Percentiles rank a stretch among this genome's conserved stretches.
phyloP scores from a whole-genome alignment of 2,888 invertebrate genomes.

The Pristionchus fissidentatus region DNA sequence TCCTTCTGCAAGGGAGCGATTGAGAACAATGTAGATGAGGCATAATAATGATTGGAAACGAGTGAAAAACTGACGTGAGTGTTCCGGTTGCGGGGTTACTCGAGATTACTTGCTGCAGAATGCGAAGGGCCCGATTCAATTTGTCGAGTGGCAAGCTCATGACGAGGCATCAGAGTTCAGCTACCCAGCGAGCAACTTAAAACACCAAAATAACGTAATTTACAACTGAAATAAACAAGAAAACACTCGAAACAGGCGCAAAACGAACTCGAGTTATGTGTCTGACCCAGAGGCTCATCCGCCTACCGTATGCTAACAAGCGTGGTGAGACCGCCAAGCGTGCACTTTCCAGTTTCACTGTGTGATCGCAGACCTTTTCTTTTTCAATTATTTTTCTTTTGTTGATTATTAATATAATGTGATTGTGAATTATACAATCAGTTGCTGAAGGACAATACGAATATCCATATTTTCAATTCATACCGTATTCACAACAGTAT shows the following conservation, averaged over 20 bases:
- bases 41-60: background rate
- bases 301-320: background rate
- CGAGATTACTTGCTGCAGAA: conserved; percentile 15
- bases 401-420: background rate
- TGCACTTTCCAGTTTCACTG: too few relatives aligned
- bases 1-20: conserved; percentile 44
- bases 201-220: background rate
- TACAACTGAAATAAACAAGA: background rate
- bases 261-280: background rate
- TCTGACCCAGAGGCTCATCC: background rate
- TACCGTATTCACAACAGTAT: too few relatives aligned
- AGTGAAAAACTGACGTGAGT: conserved; percentile 29
- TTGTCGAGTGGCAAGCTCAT: conserved; percentile 42
- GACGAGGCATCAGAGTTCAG: background rate
- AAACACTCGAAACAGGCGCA: background rate
- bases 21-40: too few relatives aligned
- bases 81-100: background rate
- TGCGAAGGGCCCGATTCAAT: conserved; percentile 12
- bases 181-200: conserved; percentile 10
- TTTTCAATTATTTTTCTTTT: background rate
- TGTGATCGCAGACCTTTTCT: too few relatives aligned
- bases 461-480: background rate
- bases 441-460: too few relatives aligned
- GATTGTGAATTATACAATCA: too few relatives aligned
- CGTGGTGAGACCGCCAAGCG: background rate